These are phyloP conservation scores for Chironomus tepperi DNA, from an alignment of 1,140 invertebrate genomes.

Conservation along the genomic window DNA sequence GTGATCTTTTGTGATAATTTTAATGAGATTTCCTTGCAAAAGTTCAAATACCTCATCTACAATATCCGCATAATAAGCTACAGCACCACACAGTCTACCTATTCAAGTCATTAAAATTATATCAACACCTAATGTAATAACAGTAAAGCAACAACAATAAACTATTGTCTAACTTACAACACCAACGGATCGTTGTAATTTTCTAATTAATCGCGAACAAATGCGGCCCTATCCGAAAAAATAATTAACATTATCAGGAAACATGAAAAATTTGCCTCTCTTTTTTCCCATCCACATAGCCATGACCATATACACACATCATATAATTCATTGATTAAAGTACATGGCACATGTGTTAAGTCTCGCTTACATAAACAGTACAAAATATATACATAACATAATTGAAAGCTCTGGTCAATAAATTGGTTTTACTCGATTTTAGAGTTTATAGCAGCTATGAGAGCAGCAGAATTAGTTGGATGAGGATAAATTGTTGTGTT, in stretches of 20 bases:
- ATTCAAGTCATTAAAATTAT: no score
- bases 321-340: not conserved
- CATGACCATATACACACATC: not conserved
- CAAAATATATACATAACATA: not conserved
- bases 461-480: not conserved
- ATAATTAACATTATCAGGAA: conserved; percentile 20
- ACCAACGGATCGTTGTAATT: not conserved
- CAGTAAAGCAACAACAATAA: no score
- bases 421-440: not conserved
- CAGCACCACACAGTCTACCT: no score
- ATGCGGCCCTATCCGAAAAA: not conserved
- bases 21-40: no score
- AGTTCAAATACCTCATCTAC: no score
- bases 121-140: no score
- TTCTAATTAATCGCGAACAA: not conserved
- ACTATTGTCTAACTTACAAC: no score
- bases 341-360: conserved; percentile 4
- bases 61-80: no score
- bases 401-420: not conserved
- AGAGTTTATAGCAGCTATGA: not conserved
- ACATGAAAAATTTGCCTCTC: not conserved
- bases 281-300: no score
- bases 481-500: no score
- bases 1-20: no score
- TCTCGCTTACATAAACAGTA: not conserved